phyloP scores from a whole-genome alignment of 2,797 vertebrate genomes.

The Aplochiton taeniatus region DNA sequence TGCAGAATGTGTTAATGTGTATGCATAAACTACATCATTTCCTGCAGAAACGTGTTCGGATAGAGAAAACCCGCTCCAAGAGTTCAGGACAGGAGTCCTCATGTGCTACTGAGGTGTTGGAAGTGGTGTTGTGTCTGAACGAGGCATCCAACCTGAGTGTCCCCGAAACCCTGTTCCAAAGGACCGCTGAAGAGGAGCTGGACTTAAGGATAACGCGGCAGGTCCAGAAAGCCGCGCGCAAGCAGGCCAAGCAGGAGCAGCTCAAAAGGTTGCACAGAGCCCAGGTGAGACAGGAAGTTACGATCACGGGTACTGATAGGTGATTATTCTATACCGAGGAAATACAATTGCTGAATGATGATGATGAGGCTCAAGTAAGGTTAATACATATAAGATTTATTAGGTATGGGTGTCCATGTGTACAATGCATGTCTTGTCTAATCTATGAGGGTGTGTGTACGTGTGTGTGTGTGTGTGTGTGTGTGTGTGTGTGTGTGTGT shows the following conservation, averaged over 20 bases:
- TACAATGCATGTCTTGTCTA: too few species aligned
- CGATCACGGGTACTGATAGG: too few species aligned
- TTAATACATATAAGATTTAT: too few species aligned
- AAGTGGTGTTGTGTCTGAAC: conserved; percentile 44
- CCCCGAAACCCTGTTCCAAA: conserved; percentile 72
- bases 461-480: neutral
- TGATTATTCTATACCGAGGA: too few species aligned
- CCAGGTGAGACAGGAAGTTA: conserved; percentile 74
- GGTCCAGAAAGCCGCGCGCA: conserved; percentile 86
- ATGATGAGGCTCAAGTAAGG: too few species aligned
- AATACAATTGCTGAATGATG: too few species aligned
- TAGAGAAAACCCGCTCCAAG: conserved; percentile 1
- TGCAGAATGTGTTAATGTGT: neutral
- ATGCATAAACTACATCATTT: neutral
- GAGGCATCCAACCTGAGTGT: conserved; percentile 67
- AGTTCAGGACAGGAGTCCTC: conserved; percentile 54
- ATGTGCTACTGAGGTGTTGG: conserved; percentile 63
- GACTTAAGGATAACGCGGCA: conserved; percentile 84
- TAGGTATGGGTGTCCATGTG: too few species aligned
- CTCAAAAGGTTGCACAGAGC: conserved; percentile 92
- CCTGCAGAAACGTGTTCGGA: conserved; percentile 46
- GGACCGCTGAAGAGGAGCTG: conserved; percentile 79
- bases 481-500: conserved; percentile 1
- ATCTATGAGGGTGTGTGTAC: neutral
- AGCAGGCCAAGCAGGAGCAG: conserved; percentile 90